These are phyloP conservation scores for Rhabdomys dilectus DNA, from an alignment of 2,113 vertebrate genomes.

Conservation along the genomic window DNA sequence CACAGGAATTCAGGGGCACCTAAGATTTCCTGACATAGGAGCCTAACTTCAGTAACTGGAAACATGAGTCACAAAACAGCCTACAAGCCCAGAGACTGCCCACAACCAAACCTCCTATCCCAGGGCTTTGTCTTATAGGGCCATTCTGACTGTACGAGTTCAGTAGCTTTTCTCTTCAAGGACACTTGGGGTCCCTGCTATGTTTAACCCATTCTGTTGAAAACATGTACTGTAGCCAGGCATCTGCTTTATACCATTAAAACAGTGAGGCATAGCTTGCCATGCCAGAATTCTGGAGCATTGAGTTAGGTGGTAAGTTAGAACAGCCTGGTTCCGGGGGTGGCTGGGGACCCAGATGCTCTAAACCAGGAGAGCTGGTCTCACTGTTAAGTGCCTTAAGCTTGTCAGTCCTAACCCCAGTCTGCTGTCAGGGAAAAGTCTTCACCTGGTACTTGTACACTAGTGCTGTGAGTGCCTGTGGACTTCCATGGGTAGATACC, in stretches of 20 bases:
- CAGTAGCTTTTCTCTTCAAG: constrained; percentile 16
- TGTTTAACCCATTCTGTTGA: neutral
- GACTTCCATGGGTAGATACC: neutral
- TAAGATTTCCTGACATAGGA: constrained; percentile 35
- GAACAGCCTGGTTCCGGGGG: neutral
- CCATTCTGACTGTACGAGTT: neutral
- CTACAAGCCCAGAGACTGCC: constrained; percentile 2
- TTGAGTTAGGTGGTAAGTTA: neutral
- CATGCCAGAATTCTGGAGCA: neutral
- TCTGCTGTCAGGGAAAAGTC: constrained; percentile 24
- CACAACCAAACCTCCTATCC: neutral
- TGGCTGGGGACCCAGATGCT: neutral
- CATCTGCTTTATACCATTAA: constrained; percentile 21
- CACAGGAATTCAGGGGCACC: neutral
- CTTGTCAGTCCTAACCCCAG: neutral
- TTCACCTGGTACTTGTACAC: neutral
- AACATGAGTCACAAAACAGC: neutral
- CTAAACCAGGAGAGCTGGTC: neutral
- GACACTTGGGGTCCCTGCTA: neutral
- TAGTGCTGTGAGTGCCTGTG: constrained; percentile 70
- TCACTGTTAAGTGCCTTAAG: constrained; percentile 60
- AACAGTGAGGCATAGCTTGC: neutral
- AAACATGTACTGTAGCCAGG: neutral
- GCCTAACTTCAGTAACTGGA: constrained; percentile 29
- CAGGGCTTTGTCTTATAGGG: neutral